A percentile compares a stretch with the other conserved stretches of the same genome.
These are phyloP conservation scores for Drosophila setosimentum DNA, from an alignment of 2,888 invertebrate genomes.

Conservation along the genomic window DNA sequence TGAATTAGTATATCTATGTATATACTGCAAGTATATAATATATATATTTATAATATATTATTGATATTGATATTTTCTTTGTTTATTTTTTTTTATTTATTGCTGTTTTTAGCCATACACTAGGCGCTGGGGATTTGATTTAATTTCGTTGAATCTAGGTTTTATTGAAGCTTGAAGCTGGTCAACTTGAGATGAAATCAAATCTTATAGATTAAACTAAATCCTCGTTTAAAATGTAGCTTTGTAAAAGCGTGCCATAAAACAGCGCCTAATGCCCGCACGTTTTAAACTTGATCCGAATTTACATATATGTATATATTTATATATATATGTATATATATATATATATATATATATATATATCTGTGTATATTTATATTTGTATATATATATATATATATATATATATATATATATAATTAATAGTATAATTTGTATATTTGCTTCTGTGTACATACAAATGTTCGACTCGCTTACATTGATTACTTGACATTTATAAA, in stretches of 20 bases:
- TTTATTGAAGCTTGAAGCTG: conserved; percentile 60
- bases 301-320: conserved; percentile 28
- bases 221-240: conserved; percentile 28
- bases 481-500: conserved; percentile 77
- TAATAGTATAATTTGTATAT: conserved; percentile 33
- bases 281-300: conserved; percentile 52
- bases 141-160: conserved; percentile 15
- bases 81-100: conserved; percentile 10
- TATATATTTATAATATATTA: conserved; percentile 55
- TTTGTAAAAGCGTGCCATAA: conserved; percentile 48
- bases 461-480: conserved; percentile 57
- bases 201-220: conserved; percentile 27
- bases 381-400: conserved; percentile 30
- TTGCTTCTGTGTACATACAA: conserved; percentile 59
- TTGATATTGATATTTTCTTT: conserved; percentile 68
- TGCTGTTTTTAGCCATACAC: conserved; percentile 37
- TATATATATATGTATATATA: conserved; percentile 33
- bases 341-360: conserved; percentile 62
- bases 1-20: conserved; percentile 18
- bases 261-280: conserved; percentile 62
- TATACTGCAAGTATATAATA: conserved; percentile 33
- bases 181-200: conserved; percentile 19
- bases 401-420: conserved; percentile 40
- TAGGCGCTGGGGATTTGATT: conserved; percentile 62
- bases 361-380: conserved; percentile 30